A percentile compares a stretch with the other conserved stretches of the same genome.
These are phyloP conservation scores for Eumerus sabulonum DNA, from an alignment of 2,888 invertebrate genomes.

Conservation along the genomic window DNA sequence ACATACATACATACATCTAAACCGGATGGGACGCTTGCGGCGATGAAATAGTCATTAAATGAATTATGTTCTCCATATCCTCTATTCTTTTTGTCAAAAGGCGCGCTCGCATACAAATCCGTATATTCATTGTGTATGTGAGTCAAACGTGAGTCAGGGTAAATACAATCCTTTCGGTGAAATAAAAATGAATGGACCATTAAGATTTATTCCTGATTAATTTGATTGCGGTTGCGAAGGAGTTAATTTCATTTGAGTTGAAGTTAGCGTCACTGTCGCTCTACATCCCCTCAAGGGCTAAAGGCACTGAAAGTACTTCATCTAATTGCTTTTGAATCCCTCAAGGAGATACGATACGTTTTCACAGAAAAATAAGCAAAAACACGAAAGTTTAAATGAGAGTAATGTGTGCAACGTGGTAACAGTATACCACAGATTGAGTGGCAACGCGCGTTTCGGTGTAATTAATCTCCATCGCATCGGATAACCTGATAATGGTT, in stretches of 20 bases:
- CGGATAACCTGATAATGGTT: no score
- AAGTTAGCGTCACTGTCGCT: conserved; percentile 8
- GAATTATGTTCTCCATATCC: conserved; percentile 31
- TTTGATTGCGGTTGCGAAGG: conserved; percentile 40
- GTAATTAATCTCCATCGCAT: no score
- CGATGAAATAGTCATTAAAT: conserved; percentile 38
- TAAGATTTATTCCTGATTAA: conserved; percentile 65
- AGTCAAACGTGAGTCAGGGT: no score
- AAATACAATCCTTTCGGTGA: conserved; percentile 52
- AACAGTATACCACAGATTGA: no score
- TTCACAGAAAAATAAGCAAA: no score
- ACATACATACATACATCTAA: conserved; percentile 1
- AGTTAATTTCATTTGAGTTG: conserved; percentile 54
- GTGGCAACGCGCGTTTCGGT: no score
- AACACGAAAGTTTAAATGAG: no score
- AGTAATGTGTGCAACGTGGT: no score
- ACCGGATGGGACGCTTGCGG: conserved; percentile 10
- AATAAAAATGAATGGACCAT: conserved; percentile 62
- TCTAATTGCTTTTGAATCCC: conserved; percentile 35
- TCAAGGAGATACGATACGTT: no score
- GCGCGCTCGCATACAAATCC: no score
- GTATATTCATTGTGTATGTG: no score
- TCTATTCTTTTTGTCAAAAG: not conserved
- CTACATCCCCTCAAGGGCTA: conserved; percentile 25
- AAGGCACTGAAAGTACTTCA: conserved; percentile 22